Evolutionary conservation across 2,113 vertebrate genomes (phyloP).

Genomic region (Phainopepla nitens): DNA sequence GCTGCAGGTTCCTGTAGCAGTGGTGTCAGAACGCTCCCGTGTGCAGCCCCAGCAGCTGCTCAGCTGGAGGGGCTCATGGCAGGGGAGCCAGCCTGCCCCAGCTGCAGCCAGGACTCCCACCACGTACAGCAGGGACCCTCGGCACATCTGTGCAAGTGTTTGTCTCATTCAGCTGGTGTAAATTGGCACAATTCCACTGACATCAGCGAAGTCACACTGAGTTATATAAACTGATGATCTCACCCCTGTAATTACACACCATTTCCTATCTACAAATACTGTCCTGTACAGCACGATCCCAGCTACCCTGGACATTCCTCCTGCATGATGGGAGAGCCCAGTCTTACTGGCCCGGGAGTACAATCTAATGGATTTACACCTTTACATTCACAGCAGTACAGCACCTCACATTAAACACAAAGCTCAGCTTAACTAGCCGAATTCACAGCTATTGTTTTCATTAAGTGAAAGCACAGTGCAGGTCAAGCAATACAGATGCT

Average conservation of each 20-base stretch:
- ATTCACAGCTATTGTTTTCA: constrained; percentile 3
- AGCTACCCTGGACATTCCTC: background rate
- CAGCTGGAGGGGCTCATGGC: background rate
- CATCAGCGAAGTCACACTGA: background rate
- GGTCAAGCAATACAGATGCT: background rate
- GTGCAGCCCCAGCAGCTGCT: background rate
- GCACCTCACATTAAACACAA: background rate
- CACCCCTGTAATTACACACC: background rate
- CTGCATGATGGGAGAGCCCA: background rate
- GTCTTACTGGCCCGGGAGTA: background rate
- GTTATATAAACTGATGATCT: constrained; percentile 34
- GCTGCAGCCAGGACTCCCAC: background rate
- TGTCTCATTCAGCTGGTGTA: background rate
- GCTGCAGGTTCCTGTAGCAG: background rate
- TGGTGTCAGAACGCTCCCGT: accelerated
- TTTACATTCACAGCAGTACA: background rate
- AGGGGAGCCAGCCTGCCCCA: background rate
- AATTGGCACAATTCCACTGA: constrained; percentile 10
- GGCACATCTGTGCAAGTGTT: background rate
- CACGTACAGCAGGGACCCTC: background rate
- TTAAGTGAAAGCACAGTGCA: background rate
- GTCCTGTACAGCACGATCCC: background rate
- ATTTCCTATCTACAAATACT: background rate
- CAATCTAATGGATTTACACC: background rate
- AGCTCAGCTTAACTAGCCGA: background rate